Evolutionary conservation across 2,797 vertebrate genomes (phyloP).

Genomic region (Tolypeutes matacus): DNA sequence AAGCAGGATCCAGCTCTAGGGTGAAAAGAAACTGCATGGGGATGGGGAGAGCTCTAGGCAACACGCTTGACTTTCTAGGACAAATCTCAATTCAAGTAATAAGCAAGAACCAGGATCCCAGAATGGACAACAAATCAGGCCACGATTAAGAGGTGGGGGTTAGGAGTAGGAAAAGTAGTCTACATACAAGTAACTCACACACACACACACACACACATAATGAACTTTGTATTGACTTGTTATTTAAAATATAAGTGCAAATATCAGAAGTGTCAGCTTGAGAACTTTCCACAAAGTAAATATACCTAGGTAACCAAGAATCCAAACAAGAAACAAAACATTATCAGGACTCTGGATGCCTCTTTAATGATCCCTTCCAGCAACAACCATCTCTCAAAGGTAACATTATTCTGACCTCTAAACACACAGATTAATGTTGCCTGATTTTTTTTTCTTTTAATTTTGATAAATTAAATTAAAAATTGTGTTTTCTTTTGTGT

Average conservation of each 20-base stretch:
- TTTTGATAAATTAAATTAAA: neutral
- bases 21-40: neutral
- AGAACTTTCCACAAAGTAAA: neutral
- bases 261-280: neutral
- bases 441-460: neutral
- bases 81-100: neutral
- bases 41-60: neutral
- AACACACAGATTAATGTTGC: neutral
- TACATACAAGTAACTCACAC: neutral
- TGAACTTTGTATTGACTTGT: neutral
- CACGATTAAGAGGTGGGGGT: neutral
- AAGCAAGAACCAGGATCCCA: neutral
- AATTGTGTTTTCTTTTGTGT: neutral
- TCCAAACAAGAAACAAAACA: slow-evolving; percentile 4
- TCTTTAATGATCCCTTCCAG: neutral
- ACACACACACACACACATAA: neutral
- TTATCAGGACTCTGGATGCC: neutral
- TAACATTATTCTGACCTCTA: neutral
- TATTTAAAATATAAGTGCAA: neutral
- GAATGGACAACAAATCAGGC: neutral
- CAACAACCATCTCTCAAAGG: neutral
- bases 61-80: neutral
- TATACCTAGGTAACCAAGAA: neutral
- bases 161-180: neutral
- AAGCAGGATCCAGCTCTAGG: neutral